Base-by-base conservation (phyloP, 2,113 vertebrate species). In the Chrysochloris asiatica region DNA sequence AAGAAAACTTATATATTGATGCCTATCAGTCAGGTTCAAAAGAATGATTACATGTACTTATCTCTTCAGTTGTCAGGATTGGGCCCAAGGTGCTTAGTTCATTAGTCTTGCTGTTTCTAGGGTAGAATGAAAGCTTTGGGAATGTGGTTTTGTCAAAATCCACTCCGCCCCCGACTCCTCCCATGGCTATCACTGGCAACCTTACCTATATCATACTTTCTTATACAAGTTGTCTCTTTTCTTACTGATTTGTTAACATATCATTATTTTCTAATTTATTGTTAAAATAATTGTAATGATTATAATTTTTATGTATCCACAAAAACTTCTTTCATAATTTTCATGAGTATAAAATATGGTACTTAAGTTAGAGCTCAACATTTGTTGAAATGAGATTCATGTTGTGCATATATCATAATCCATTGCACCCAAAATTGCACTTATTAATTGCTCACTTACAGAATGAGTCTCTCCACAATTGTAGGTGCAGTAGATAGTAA, bases 231-330 rank as follows among this genome's bases (percentile, higher is more conserved):
- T n/a, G n/a, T n/a, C n/a, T n/a, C n/a, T 61, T 89, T 24, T 28
- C 59, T 28, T 26, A 28, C 28, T 95, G 59, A 80, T 50, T 88
- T 93, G 93, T 88, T 78, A 52, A 43, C 33, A 81, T 47, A 19
- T 6, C 91, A 63, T 86, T 89, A 87, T 83, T 94, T 88, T 65
- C 65, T 77, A 88, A 78, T 8, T 86, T 54, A 93, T 22, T 85
- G 13, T 63, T 52, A 75, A 83, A 94, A 33, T 65, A 76, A 30
- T 86, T 93, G 48, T 33, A 67, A 87, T 82, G 61, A 85, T 88
- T 65, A 69, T 21, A 91, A 89, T 83, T 90, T 88, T 89, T 93
- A 93, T 87, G 28, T 77, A 73, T 50, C 24, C 38, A 89, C 92
- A 76, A 93, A 94, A 93, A 76, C 24, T 84, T 38, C 28, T 13